Evolutionary conservation across 2,888 invertebrate species (phyloP).

Genomic region (Tetramorium bicarinatum): DNA sequence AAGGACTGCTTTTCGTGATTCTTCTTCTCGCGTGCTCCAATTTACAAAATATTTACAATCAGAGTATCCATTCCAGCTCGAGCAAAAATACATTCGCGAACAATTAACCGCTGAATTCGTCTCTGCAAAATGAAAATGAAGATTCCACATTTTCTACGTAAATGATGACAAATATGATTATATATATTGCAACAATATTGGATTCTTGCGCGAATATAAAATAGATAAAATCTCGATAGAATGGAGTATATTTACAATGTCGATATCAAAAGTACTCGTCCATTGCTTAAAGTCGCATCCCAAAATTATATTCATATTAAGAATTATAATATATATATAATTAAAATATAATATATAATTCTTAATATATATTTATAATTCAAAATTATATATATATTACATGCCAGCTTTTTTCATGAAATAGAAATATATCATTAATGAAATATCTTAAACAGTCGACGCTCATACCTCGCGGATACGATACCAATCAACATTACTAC

Average conservation of each 20-base stretch:
- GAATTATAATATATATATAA: conserved; percentile 10
- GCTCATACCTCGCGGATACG: conserved; percentile 40
- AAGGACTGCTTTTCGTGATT: neutral
- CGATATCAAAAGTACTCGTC: conserved; percentile 38
- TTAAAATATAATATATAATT: neutral
- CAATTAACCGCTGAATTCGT: neutral
- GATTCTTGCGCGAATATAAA: conserved; percentile 11
- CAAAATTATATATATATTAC: neutral
- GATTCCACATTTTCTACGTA: neutral
- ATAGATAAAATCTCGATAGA: conserved; percentile 22
- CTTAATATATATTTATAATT: conserved; percentile 17
- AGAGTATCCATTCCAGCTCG: neutral
- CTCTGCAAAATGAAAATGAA: neutral
- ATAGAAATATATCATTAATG: conserved; percentile 18
- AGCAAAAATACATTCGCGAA: neutral
- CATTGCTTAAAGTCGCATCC: conserved; percentile 21
- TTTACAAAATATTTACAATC: conserved; percentile 37
- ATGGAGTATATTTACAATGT: conserved; percentile 20
- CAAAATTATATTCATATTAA: conserved; percentile 28
- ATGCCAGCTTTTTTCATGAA: neutral
- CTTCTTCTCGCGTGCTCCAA: neutral
- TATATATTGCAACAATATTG: neutral
- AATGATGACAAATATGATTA: neutral
- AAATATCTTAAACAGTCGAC: conserved; percentile 5
- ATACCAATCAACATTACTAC: neutral